Base-by-base conservation (phyloP, 1,140 invertebrate genomes). In the Asobara japonica region DNA sequence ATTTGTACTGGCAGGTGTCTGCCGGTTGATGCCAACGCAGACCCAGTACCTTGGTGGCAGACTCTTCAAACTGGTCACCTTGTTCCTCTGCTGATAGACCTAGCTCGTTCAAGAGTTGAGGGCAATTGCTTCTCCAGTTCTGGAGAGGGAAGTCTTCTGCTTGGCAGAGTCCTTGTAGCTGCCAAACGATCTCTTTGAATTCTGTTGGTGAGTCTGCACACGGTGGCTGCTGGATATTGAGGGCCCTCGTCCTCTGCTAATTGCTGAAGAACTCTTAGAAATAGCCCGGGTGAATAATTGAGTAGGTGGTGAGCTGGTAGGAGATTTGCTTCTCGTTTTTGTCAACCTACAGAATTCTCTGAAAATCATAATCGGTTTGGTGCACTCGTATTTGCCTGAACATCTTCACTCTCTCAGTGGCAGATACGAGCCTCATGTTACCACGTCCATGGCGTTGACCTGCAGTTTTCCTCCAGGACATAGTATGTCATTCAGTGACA, bases 331-430 rank as follows among this genome's bases (percentile, higher is more conserved):
- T n/a, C 20, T 5, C 16, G 22, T 64, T 20, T 22, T 75, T 22
- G 11, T 77, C 16, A 11, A 82, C 62, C 81, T 83, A 85, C 7
- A 81, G 20, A 8, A 86, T 83, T 61, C 80, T 67, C 72, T 86
- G 82, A 65, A 72, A 72, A 18, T 76, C 60, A 5, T 36, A 41
- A 64, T 76, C 70, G 22, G 73, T 36, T 16, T 56, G 38, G 20
- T 79, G 60, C 18, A 78, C 51, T 7, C n/a, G n/a, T 33, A 77
- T 72, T 60, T 75, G 61, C 1, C 69, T 36, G 36, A 71, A 75
- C 75, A 78, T 77, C 20, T 74, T 75, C 10, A 31, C 60, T 8
- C 75, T 67, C 31, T 76, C 72, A 8, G 72, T 71, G 10, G 36
- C 62, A 22, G 76, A 67, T 11, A 62, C 22, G 16, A 22, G 51